A percentile compares a stretch with the other conserved stretches of the same genome.
Conservation (phyloP, 2,797 vertebrate genomes). For the Mormyrus hasselquistii region DNA sequence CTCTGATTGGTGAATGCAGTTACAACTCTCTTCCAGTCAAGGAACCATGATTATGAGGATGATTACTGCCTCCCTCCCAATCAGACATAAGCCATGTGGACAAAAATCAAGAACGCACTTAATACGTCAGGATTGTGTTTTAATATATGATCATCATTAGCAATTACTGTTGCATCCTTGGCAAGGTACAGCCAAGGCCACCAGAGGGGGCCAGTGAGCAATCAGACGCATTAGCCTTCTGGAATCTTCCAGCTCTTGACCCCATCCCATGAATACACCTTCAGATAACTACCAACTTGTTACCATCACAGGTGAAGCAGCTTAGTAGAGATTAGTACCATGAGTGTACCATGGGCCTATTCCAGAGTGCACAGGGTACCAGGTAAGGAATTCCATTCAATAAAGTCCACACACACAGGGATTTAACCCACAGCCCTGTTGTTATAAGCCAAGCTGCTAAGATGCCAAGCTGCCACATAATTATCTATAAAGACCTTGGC, state of each 20-base stretch:
- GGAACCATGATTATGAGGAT: not conserved
- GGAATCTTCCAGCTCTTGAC: not conserved
- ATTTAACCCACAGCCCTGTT: not conserved
- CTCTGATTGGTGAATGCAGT: not conserved
- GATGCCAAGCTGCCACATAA: not conserved
- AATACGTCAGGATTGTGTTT: not conserved
- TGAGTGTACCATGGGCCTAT: not conserved
- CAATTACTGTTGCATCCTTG: not conserved
- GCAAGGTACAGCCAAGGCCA: not conserved
- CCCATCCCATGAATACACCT: not conserved
- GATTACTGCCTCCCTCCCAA: not conserved
- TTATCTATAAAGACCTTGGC: not conserved
- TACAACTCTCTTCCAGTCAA: not conserved
- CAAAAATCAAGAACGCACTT: not conserved
- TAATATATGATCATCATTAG: not conserved
- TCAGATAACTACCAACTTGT: not conserved
- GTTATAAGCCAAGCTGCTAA: not conserved
- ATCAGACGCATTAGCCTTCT: not conserved
- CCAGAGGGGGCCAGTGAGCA: not conserved
- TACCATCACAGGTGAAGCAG: not conserved
- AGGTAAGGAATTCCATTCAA: not conserved
- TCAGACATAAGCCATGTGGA: not conserved
- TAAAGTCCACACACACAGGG: not conserved
- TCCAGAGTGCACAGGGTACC: not conserved
- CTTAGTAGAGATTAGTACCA: not conserved